Percentiles rank a stretch among this genome's conserved stretches.
phyloP scores from a whole-genome alignment of 1,140 invertebrate species.

The Pentalonia nigronervosa region DNA sequence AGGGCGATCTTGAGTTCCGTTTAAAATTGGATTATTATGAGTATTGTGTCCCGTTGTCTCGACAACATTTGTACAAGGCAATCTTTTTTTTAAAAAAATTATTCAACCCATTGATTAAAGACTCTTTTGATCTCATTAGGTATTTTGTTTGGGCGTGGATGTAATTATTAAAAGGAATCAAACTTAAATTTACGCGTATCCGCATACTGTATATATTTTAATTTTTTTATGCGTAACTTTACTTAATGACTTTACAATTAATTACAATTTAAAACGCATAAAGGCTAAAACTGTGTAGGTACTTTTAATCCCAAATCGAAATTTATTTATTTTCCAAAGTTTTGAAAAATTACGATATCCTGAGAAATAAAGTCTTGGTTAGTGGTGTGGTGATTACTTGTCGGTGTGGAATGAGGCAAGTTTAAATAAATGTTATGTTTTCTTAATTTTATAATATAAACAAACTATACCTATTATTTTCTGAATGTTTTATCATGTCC shows the following conservation, averaged over 20 bases:
- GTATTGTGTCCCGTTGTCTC: neutral
- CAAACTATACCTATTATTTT: neutral
- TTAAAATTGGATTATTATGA: neutral
- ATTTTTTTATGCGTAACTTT: neutral
- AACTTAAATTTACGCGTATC: neutral
- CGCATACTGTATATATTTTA: neutral
- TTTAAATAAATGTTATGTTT: neutral
- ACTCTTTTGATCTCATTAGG: neutral
- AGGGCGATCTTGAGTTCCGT: neutral
- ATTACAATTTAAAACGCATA: neutral
- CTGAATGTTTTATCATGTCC: too few species aligned
- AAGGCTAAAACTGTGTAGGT: neutral
- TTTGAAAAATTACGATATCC: neutral
- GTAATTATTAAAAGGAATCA: neutral
- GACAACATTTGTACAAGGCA: fast-evolving
- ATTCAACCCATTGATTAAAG: neutral
- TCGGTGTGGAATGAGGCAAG: too few species aligned
- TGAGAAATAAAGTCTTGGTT: neutral
- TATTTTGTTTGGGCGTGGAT: neutral
- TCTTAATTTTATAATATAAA: neutral
- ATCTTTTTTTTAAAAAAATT: neutral
- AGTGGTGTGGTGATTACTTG: neutral
- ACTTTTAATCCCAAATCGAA: neutral
- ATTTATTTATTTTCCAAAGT: neutral
- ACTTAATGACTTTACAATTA: neutral